Conservation (phyloP, 1,140 invertebrate species). For the Lasaia peninsularis region DNA sequence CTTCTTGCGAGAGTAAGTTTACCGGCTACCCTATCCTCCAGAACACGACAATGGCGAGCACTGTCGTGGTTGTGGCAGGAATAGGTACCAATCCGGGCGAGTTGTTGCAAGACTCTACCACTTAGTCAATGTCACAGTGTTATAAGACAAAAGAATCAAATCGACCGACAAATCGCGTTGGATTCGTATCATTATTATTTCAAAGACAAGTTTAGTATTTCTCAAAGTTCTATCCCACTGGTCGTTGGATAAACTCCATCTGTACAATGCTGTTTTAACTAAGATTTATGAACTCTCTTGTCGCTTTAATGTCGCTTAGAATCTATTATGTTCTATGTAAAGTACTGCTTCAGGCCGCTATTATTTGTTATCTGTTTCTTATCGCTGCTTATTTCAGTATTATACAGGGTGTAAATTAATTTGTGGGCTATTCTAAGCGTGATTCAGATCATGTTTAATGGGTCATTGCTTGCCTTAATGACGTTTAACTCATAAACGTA, state of each 20-base stretch:
- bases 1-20: too few relatives aligned
- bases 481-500: too few relatives aligned
- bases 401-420: too few relatives aligned
- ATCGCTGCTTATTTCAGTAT: neutral
- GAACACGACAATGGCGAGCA: too few relatives aligned
- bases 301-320: constrained; percentile 19
- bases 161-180: neutral
- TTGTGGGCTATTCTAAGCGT: too few relatives aligned
- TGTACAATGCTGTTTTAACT: constrained; percentile 30
- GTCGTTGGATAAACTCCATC: constrained; percentile 29
- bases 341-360: neutral
- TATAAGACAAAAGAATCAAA: neutral
- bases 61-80: too few relatives aligned
- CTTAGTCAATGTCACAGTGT: neutral
- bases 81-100: too few relatives aligned
- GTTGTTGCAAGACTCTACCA: too few relatives aligned
- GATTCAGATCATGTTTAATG: too few relatives aligned
- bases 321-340: constrained; percentile 9
- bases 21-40: too few relatives aligned
- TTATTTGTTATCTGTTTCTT: neutral
- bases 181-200: constrained; percentile 4
- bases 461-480: too few relatives aligned
- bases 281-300: constrained; percentile 33
- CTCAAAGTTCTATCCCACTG: constrained; percentile 18
- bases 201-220: constrained; percentile 3